Evolutionary conservation across 53 echinoderm and acorn worm species (phyloP), one percentile per base, ranked within the genome.

Genomic region (Mesocentrotus franciscanus): DNA sequence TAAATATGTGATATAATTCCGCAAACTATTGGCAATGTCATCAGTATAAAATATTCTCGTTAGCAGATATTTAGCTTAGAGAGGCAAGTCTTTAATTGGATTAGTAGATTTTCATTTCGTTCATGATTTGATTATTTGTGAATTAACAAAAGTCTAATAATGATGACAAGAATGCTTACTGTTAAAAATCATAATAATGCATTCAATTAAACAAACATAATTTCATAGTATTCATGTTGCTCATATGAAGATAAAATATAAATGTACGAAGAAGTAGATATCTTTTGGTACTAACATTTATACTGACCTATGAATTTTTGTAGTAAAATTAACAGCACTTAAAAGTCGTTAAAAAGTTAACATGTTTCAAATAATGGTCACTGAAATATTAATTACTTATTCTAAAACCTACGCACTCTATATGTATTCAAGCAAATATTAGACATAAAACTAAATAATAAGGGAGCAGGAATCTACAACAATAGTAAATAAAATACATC

Each of bases 161-260:
- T 1, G 32, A 79, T 79, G 36, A 39, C 36, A 79, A 39, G 14
- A 36, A 79, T 36, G 6, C 14, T 15, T 79, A 35, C 17, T 42
- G 42, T 39, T 20, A 81, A 81, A 81, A 81, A 81, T 81, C 36
- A 81, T 81, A 42, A 39, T 79, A 4, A 81, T 81, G 30, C 76
- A 76, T 76, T 32, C 1, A 4, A 81, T 1, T 22, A 20, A 4
- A 39, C 18, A 81, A 39, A 39, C 1, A 81, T 81, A 81, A 36
- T 39, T 39, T 17, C 1, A 17, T 81, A 20, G 22, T 15, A 17
- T 36, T 79, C 81, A 81, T 42, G 20, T 81, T 74, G 27, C 30
- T 74, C 74, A 74, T 66, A 17, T 39, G 39, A 39, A 66, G 20
- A 66, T 22, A 22, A 22, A 66, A 66, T 22, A 22, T 2, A 66